Base-by-base conservation (phyloP, 2,113 vertebrate species). In the Malurus cyaneus region DNA sequence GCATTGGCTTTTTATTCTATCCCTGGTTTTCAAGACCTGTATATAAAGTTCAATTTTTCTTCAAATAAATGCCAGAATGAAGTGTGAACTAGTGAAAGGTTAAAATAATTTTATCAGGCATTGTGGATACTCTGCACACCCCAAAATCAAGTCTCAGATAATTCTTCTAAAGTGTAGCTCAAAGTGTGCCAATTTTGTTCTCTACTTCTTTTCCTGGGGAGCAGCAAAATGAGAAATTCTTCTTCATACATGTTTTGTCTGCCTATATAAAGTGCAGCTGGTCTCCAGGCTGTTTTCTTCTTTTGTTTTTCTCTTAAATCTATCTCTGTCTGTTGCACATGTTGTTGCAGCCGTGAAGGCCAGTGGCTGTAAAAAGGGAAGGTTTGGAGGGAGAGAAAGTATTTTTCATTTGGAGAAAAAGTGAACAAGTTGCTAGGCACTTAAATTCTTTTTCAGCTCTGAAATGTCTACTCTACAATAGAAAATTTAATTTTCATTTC, bases 371-470 rank as follows among this genome's bases (percentile, higher is more conserved):
- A 47, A 72, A 86, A 69, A 78, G 34, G 42, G 26, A 74, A 61
- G 16, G 29, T 93, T 88, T 93, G 67, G 31, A 47, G 29, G 52
- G 14, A 80, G 71, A 73, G 23, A 47, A 11, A 23, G 11, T 29
- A 54, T 88, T 90, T 95, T 93, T 96, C 56, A 78, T 80, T 42
- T 80, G 44, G 42, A 86, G 65, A 60, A 88, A 83, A 95, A 84
- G 52, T 50, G 66, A 36, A 31, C 60, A 47, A 57, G 59, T 77
- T 74, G 11, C 83, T 83, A 92, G 54, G 32, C 49, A 57, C 79
- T 80, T 72, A 76, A 61, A 69, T 72, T 18, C 31, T 29, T 90
- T 80, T 69, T 83, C 59, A 46, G 34, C 23, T 89, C 50, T 86
- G 62, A 93, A 95, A 85, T 65, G 6, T 69, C 39, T 94, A 28